A percentile compares a stretch with the other conserved stretches of the same genome.
Conservation (phyloP, 2,797 vertebrate species). For the Pitangus sulphuratus region DNA sequence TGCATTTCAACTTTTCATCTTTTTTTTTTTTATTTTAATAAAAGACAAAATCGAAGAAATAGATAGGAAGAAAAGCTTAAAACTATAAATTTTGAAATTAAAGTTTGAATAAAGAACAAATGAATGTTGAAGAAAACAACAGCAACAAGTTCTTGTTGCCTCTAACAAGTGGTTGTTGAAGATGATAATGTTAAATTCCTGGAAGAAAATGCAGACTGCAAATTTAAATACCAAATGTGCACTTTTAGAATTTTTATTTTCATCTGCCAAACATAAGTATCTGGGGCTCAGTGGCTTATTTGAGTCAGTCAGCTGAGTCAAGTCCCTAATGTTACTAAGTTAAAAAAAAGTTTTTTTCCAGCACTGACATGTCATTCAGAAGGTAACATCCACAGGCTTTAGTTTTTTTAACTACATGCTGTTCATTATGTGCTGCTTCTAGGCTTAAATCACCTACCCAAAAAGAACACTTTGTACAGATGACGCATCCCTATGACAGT, state of each 20-base stretch:
- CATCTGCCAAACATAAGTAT: neutral
- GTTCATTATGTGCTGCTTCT: neutral
- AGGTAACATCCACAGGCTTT: neutral
- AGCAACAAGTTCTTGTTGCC: neutral
- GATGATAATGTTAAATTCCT: neutral
- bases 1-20: neutral
- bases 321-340: neutral
- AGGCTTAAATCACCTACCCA: neutral
- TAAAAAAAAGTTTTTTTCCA: neutral
- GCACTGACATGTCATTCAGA: neutral
- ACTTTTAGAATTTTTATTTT: neutral
- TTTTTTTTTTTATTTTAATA: too few species aligned
- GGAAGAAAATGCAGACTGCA: neutral
- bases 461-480: neutral
- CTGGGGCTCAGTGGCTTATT: neutral
- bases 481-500: neutral
- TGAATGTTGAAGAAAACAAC: neutral
- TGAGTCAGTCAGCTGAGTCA: neutral
- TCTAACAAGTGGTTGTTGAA: neutral
- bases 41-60: neutral
- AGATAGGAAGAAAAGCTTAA: neutral
- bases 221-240: neutral
- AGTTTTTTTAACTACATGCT: neutral
- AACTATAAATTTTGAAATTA: neutral
- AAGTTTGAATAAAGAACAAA: neutral